Conservation (phyloP, 2,797 vertebrate species). For the Lagocephalus sceleratus region DNA sequence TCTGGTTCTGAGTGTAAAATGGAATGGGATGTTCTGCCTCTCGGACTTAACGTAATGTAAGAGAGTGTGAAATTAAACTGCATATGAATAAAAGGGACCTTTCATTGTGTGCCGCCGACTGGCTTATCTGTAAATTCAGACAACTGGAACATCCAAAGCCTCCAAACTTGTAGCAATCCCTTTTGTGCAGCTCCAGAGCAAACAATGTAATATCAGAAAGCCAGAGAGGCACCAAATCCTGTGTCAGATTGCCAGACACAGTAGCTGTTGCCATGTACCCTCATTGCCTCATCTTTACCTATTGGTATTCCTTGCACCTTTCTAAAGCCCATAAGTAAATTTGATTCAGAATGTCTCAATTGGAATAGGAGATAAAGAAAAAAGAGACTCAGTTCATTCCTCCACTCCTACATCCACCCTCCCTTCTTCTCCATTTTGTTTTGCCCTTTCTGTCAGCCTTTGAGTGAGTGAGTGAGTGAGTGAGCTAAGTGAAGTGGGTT, state of each 20-base stretch:
- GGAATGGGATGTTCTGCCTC: constrained; percentile 78
- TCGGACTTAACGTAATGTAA: constrained; percentile 80
- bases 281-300: constrained; percentile 44
- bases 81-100: constrained; percentile 69
- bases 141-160: constrained; percentile 82
- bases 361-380: constrained; percentile 60
- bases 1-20: constrained; percentile 71
- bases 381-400: constrained; percentile 32
- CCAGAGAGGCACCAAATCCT: constrained; percentile 69
- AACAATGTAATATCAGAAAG: constrained; percentile 79
- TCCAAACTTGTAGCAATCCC: constrained; percentile 78
- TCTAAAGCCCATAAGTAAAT: constrained; percentile 74
- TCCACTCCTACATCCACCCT: constrained; percentile 19
- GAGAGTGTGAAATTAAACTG: constrained; percentile 82
- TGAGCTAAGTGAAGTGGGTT: constrained; percentile 75
- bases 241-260: constrained; percentile 72
- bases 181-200: constrained; percentile 74
- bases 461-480: constrained; percentile 72
- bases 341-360: constrained; percentile 74
- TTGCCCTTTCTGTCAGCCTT: constrained; percentile 62
- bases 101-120: constrained; percentile 72
- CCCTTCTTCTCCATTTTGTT: constrained; percentile 56
- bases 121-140: constrained; percentile 80
- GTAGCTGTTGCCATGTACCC: constrained; percentile 52
- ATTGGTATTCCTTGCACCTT: constrained; percentile 66